Conservation (phyloP, 2,888 invertebrate genomes). For the Sminthurides aquaticus region DNA sequence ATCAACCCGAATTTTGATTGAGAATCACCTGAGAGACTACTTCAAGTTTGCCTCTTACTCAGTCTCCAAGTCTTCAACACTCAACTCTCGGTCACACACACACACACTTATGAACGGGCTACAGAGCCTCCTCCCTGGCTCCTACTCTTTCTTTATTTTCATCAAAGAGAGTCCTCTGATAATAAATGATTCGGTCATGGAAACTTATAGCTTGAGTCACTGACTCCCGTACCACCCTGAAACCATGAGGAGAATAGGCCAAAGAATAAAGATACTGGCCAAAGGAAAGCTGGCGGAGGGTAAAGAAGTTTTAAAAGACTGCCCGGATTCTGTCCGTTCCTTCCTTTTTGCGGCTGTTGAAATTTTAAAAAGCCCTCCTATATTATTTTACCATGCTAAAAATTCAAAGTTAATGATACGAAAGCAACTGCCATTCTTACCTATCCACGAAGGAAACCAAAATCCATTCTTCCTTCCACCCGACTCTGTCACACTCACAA, state of each 20-base stretch:
- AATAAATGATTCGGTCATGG: background rate
- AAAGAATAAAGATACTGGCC: background rate
- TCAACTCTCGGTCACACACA: background rate
- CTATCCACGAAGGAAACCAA: background rate
- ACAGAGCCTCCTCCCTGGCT: background rate
- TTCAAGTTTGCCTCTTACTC: slow-evolving; percentile 9
- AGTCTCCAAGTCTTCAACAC: background rate
- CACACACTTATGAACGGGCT: background rate
- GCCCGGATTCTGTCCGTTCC: too few species aligned
- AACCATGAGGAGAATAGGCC: background rate
- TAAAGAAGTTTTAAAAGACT: too few species aligned
- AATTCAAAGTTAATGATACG: background rate
- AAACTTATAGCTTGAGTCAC: background rate
- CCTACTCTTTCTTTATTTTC: background rate
- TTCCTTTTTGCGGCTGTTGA: too few species aligned
- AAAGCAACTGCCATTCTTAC: background rate
- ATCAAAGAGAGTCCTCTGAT: background rate
- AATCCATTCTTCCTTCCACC: background rate
- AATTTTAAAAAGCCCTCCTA: background rate
- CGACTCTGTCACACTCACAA: background rate
- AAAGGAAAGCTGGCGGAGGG: too few species aligned
- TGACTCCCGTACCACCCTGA: background rate
- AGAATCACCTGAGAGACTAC: slow-evolving; percentile 22
- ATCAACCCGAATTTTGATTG: slow-evolving; percentile 11
- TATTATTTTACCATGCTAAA: background rate